Conservation (phyloP, 2,113 vertebrate genomes). For the Neodontobutis hainanensis region DNA sequence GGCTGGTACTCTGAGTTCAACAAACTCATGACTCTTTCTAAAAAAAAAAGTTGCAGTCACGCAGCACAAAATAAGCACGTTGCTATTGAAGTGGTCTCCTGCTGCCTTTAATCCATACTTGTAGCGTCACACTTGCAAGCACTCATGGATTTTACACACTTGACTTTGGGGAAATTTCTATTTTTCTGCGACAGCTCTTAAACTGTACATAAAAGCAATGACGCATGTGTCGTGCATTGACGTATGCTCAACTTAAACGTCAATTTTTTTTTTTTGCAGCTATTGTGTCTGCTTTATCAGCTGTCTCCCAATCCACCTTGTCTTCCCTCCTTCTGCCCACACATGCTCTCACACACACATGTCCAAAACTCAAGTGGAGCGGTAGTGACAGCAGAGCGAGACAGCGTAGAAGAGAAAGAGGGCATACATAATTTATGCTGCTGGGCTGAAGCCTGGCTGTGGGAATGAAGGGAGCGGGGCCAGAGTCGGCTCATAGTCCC, state of each 20-base stretch:
- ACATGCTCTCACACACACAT: not conserved
- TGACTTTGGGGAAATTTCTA: not conserved
- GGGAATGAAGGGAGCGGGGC: slow-evolving; percentile 25
- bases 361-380: not conserved
- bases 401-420: slow-evolving; percentile 25
- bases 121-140: slow-evolving; percentile 6
- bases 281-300: slow-evolving; percentile 5
- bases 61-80: not conserved
- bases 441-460: slow-evolving; percentile 30
- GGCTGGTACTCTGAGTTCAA: not conserved
- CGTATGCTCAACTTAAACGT: not conserved
- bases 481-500: slow-evolving; percentile 25
- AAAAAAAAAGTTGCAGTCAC: not conserved
- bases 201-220: slow-evolving; percentile 3
- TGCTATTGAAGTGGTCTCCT: slow-evolving; percentile 19
- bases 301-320: slow-evolving; percentile 10
- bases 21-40: not conserved
- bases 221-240: not conserved
- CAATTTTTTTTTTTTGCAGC: not conserved
- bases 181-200: slow-evolving; percentile 4
- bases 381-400: slow-evolving; percentile 8
- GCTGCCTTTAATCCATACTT: slow-evolving; percentile 6
- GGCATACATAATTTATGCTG: slow-evolving; percentile 57
- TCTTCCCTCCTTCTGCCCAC: not conserved
- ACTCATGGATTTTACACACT: not conserved